Percentiles rank a stretch among this genome's conserved stretches.
Conservation (phyloP, 2,113 vertebrate genomes). For the Vicugna pacos region DNA sequence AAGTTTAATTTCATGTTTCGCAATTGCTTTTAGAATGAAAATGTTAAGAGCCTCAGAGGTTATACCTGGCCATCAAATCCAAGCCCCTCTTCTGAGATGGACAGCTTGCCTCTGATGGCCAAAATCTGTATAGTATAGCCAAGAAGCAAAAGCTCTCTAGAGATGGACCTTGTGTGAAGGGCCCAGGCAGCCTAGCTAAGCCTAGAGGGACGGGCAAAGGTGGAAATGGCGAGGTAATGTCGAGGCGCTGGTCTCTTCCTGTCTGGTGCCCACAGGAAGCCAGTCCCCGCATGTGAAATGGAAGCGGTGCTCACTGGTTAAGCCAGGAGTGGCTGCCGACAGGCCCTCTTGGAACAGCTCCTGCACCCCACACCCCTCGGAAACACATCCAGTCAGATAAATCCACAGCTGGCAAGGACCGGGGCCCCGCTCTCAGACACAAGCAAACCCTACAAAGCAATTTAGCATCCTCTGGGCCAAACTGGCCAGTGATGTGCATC, state of each 20-base stretch:
- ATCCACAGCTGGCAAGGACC: slow-evolving; percentile 35
- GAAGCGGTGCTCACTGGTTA: neutral
- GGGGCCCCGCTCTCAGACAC: neutral
- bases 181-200: neutral
- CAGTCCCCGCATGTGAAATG: neutral
- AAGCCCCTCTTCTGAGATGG: slow-evolving; percentile 7
- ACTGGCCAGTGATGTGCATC: fast-evolving
- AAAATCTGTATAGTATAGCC: slow-evolving; percentile 61
- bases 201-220: slow-evolving; percentile 21
- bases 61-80: slow-evolving; percentile 49
- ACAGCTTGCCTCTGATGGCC: slow-evolving; percentile 75
- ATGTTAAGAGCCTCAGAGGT: slow-evolving; percentile 39
- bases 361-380: slow-evolving; percentile 16
- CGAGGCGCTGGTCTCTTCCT: slow-evolving; percentile 53
- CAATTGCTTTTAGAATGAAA: slow-evolving; percentile 32
- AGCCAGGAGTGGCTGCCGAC: neutral
- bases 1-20: slow-evolving; percentile 15
- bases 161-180: neutral
- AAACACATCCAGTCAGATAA: fast-evolving
- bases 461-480: neutral
- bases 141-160: slow-evolving; percentile 33
- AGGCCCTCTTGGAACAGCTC: slow-evolving; percentile 50
- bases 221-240: slow-evolving; percentile 9
- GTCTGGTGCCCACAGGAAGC: slow-evolving; percentile 57
- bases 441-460: slow-evolving; percentile 17